Evolutionary conservation across 2,888 invertebrate genomes (phyloP), one percentile per base, ranked within the genome.

Genomic region (Megastigmus dorsalis): DNA sequence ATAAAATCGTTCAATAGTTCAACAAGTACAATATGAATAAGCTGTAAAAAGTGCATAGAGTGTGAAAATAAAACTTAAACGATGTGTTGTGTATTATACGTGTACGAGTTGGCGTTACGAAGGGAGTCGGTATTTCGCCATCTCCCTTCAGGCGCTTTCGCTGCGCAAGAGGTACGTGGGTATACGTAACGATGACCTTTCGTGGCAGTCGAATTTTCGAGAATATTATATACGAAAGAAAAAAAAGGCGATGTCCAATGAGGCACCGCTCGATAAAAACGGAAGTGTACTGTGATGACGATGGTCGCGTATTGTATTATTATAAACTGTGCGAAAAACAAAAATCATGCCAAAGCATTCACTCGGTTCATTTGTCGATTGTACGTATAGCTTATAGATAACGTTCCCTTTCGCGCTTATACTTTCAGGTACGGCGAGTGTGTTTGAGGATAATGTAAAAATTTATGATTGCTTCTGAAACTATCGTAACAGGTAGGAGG

Each of bases 101-200:
- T 59, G 57, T 65, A 63, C 55, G 65, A 71, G 57, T 71, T 23
- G 63, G 18, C 55, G 23, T 38, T 20, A 7, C 23, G 28, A 50
- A 33, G 52, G 43, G 30, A 33, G 57, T 38, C 26, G 28, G 2
- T 13, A 33, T 15, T 28, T 69, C n/a, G 1, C 36, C 10, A 7
- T n/a, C 54, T 10, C 41, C 28, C 41, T 41, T 52, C 30, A 6
- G 18, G n/a, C 28, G 50, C 41, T 41, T 65, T 71, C 65, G 48
- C 38, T 41, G 36, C n/a, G n/a, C 15, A 57, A 65, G 43, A 66
- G 72, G 66, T 72, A 72, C 66, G 72, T 48, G 43, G 65, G 72
- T 72, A 72, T 72, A 72, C 72, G 72, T 59, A 63, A 65, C 9
- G 33, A 65, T 38, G 57, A 65, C 18, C 50, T 71, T 63, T 45